A percentile compares a stretch with the other conserved stretches of the same genome.
Conservation (phyloP, 1,140 invertebrate genomes). For the Brachionus calyciflorus region DNA sequence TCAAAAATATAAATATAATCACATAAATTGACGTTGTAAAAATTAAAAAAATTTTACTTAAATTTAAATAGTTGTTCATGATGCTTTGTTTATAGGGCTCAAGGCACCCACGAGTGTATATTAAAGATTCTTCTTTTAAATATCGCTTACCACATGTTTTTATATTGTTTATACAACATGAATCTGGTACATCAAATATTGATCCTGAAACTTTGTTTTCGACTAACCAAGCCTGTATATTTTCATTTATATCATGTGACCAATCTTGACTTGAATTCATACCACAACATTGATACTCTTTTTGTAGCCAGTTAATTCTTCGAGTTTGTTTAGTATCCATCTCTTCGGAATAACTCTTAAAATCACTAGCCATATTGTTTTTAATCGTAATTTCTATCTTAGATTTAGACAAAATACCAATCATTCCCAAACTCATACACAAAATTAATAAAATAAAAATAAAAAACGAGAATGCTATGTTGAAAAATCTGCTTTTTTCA, state of each 20-base stretch:
- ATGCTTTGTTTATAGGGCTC: background rate
- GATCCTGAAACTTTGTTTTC: background rate
- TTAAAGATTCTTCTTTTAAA: background rate
- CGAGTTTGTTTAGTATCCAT: too few relatives aligned
- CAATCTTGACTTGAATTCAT: background rate
- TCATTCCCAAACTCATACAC: background rate
- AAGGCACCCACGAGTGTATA: background rate
- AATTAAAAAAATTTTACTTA: conserved; percentile 24
- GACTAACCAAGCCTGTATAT: background rate
- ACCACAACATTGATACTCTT: background rate
- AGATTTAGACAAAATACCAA: background rate
- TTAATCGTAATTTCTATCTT: background rate
- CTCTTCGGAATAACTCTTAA: background rate
- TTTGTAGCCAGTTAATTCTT: conserved; percentile 8
- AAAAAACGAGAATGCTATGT: background rate
- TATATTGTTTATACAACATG: background rate
- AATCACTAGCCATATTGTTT: background rate
- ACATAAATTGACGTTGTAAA: background rate
- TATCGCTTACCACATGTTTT: background rate
- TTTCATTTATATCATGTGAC: background rate
- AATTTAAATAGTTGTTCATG: background rate
- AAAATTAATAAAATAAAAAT: background rate
- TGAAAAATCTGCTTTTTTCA: background rate
- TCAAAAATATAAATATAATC: background rate
- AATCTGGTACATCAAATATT: conserved; percentile 21